Evolutionary conservation across 2,113 vertebrate species (phyloP).

Genomic region (Cisticola juncidis): DNA sequence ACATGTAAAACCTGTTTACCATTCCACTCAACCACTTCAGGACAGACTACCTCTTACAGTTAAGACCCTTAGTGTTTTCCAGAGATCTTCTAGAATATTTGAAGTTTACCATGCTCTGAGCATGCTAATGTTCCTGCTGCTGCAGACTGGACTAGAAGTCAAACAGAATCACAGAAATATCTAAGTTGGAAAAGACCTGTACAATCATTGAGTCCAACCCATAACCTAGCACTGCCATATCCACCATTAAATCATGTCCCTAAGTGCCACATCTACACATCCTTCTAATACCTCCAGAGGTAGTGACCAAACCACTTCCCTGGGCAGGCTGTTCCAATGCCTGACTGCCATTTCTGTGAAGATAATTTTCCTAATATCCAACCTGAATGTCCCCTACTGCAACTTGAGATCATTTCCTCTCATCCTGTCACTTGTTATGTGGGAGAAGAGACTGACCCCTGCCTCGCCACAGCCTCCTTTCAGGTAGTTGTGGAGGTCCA

Average conservation of each 20-base stretch:
- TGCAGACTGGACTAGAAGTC: not conserved
- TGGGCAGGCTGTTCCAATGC: not conserved
- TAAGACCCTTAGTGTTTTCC: not conserved
- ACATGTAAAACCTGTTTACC: not conserved
- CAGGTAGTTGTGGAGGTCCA: not conserved
- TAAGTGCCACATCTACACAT: not conserved
- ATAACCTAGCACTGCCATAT: not conserved
- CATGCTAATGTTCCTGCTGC: not conserved
- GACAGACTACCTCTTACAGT: not conserved
- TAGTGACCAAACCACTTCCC: not conserved
- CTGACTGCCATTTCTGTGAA: not conserved
- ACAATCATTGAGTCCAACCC: not conserved
- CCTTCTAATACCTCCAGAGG: not conserved
- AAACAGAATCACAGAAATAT: not conserved
- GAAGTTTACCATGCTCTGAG: not conserved
- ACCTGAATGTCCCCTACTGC: accelerated
- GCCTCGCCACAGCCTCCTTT: not conserved
- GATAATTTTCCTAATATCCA: not conserved
- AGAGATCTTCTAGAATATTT: not conserved
- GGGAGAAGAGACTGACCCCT: not conserved
- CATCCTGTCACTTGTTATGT: not conserved
- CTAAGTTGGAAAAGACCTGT: not conserved
- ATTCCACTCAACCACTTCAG: not conserved
- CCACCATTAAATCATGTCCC: not conserved
- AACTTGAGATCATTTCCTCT: not conserved